Conservation (phyloP, 2,113 vertebrate species). For the Mormyrus lacerda region DNA sequence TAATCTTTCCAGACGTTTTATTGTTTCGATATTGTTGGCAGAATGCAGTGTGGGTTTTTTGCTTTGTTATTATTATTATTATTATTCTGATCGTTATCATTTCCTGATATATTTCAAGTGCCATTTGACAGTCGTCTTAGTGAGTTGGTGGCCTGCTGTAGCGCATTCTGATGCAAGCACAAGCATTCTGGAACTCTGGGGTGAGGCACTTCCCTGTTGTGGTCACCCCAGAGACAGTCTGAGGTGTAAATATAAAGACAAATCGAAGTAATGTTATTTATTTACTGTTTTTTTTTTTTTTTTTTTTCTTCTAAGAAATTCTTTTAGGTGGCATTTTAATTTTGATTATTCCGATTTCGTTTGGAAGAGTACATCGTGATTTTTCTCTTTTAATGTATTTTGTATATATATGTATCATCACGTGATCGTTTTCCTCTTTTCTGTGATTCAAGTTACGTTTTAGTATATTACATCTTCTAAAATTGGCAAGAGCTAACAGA, state of each 20-base stretch:
- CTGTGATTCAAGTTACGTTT: constrained; percentile 57
- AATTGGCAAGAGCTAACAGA: constrained; percentile 58
- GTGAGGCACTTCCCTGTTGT: constrained; percentile 29
- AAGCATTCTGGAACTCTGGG: constrained; percentile 59
- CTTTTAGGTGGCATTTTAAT: constrained; percentile 45
- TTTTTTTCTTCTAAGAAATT: constrained; percentile 43
- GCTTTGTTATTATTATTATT: constrained; percentile 31
- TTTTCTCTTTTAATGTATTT: constrained; percentile 52
- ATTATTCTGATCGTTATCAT: constrained; percentile 43
- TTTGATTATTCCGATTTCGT: constrained; percentile 48
- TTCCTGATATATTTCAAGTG: constrained; percentile 55
- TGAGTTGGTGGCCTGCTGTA: constrained; percentile 66
- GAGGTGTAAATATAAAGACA: constrained; percentile 58
- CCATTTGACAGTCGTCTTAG: constrained; percentile 63
- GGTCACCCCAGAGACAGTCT: constrained; percentile 45
- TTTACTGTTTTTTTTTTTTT: constrained; percentile 45
- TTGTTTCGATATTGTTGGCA: constrained; percentile 38
- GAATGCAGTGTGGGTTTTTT: constrained; percentile 45
- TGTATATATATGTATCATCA: constrained; percentile 55
- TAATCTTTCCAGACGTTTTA: constrained; percentile 45
- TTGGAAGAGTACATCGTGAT: constrained; percentile 60
- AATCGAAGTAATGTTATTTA: constrained; percentile 60
- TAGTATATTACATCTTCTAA: constrained; percentile 58
- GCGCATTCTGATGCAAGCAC: constrained; percentile 69
- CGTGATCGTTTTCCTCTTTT: constrained; percentile 47